Evolutionary conservation across 1,140 invertebrate genomes (phyloP).

Genomic region (Adelges cooleyi): DNA sequence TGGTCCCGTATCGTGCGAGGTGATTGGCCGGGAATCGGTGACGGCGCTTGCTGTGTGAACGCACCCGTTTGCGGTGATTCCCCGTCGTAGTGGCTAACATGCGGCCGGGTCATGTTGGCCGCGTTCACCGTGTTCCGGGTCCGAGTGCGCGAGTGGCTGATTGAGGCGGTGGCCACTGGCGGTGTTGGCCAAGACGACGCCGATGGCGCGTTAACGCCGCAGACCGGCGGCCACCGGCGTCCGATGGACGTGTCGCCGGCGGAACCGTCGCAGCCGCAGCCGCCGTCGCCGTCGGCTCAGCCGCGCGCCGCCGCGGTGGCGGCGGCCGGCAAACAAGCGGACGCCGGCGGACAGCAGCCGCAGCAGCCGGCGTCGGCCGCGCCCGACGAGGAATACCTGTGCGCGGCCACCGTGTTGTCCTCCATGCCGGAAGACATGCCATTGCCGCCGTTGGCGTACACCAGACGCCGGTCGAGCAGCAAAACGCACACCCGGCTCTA

Average conservation of each 20-base stretch:
- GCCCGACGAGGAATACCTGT: not conserved
- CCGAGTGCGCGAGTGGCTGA: not conserved
- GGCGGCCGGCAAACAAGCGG: not conserved
- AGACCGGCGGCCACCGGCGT: too few relatives aligned
- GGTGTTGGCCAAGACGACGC: not conserved
- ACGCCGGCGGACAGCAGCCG: not conserved
- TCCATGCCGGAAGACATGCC: constrained; percentile 21
- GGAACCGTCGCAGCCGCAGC: not conserved
- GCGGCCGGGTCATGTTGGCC: constrained; percentile 2
- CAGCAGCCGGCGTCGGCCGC: not conserved
- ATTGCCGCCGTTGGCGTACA: constrained; percentile 16
- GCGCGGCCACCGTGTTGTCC: not conserved
- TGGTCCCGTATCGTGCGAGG: too few relatives aligned
- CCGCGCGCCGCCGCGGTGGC: not conserved
- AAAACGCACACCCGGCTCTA: constrained; percentile 34
- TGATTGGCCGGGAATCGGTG: too few relatives aligned
- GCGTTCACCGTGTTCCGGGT: constrained; percentile 6
- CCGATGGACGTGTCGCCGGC: not conserved
- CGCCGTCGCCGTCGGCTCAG: not conserved
- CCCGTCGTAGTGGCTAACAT: not conserved
- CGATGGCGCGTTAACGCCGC: not conserved
- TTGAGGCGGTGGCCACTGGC: not conserved
- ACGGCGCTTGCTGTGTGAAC: not conserved
- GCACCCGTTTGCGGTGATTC: constrained; percentile 2
- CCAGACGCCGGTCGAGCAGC: constrained; percentile 32